Evolutionary conservation across 1,140 invertebrate species (phyloP).

Genomic region (Antheraea mylitta): DNA sequence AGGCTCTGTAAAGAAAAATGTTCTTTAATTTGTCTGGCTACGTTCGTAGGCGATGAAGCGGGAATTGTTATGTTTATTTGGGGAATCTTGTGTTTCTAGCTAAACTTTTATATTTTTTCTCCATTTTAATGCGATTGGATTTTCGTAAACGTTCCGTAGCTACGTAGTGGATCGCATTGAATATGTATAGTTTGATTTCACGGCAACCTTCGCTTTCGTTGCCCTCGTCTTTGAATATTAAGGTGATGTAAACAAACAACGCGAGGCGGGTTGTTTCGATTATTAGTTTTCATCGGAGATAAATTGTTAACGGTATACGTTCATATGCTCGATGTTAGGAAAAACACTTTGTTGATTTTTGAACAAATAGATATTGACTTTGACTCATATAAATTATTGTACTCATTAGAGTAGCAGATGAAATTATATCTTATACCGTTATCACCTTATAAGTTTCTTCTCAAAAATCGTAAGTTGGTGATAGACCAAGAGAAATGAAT

Average conservation of each 20-base stretch:
- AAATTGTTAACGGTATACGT: neutral
- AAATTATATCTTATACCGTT: too few relatives aligned
- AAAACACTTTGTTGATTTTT: too few relatives aligned
- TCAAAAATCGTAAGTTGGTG: too few relatives aligned
- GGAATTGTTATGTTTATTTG: conserved; percentile 73
- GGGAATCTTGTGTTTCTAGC: conserved; percentile 48
- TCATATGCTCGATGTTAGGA: neutral
- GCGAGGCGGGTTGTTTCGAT: neutral
- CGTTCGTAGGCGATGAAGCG: conserved; percentile 61
- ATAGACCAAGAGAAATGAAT: too few relatives aligned
- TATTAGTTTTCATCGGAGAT: neutral
- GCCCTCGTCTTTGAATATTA: conserved; percentile 18
- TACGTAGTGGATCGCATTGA: conserved; percentile 1
- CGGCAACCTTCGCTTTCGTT: conserved; percentile 36
- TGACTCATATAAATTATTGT: too few relatives aligned
- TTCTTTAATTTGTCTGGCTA: conserved; percentile 71
- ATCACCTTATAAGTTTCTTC: too few relatives aligned
- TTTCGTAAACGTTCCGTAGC: conserved; percentile 34
- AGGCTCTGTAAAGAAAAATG: conserved; percentile 64
- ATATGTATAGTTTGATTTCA: conserved; percentile 25
- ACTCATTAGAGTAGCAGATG: too few relatives aligned
- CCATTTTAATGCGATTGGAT: conserved; percentile 67
- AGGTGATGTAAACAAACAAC: neutral
- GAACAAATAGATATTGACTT: too few relatives aligned
- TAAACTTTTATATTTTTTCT: conserved; percentile 51